These are phyloP conservation scores for Agrilus cyanescens DNA, from an alignment of 2,888 invertebrate genomes.

Conservation along the genomic window DNA sequence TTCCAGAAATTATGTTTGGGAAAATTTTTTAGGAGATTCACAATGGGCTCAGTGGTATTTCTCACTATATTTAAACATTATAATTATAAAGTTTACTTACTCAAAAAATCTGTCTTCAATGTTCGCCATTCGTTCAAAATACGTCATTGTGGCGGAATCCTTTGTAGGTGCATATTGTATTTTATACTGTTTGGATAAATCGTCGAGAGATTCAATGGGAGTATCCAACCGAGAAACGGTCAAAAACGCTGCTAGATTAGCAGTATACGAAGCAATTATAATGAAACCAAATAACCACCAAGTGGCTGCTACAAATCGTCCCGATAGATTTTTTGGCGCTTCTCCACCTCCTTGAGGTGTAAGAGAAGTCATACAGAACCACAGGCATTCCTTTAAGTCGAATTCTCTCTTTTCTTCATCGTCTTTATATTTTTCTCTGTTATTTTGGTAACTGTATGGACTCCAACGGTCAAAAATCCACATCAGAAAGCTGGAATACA, in stretches of 20 bases:
- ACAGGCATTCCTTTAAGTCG: constrained; percentile 89
- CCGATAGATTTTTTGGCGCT: constrained; percentile 92
- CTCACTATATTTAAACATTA: too few relatives aligned
- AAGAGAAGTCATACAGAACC: constrained; percentile 98
- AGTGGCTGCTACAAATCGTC: constrained; percentile 88
- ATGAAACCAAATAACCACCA: constrained; percentile 99
- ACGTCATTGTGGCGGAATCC: constrained; percentile 81
- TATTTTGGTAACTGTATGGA: constrained; percentile 94
- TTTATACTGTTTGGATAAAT: constrained; percentile 82
- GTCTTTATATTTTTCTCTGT: constrained; percentile 81
- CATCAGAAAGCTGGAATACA: constrained; percentile 63
- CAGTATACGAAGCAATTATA: constrained; percentile 97
- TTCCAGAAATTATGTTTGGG: too few relatives aligned
- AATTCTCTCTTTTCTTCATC: constrained; percentile 92
- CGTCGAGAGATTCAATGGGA: constrained; percentile 86
- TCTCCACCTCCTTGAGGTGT: constrained; percentile 94
- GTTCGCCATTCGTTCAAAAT: constrained; percentile 91
- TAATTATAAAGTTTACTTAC: constrained; percentile 41
- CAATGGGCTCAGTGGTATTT: too few relatives aligned
- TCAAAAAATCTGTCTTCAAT: constrained; percentile 92
- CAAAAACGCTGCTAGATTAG: constrained; percentile 93
- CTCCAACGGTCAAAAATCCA: constrained; percentile 96
- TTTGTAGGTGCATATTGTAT: constrained; percentile 89
- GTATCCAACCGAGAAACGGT: constrained; percentile 89
- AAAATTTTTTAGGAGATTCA: too few relatives aligned